phyloP scores from a whole-genome alignment of 1,140 invertebrate genomes.

The Bombus confusus region DNA sequence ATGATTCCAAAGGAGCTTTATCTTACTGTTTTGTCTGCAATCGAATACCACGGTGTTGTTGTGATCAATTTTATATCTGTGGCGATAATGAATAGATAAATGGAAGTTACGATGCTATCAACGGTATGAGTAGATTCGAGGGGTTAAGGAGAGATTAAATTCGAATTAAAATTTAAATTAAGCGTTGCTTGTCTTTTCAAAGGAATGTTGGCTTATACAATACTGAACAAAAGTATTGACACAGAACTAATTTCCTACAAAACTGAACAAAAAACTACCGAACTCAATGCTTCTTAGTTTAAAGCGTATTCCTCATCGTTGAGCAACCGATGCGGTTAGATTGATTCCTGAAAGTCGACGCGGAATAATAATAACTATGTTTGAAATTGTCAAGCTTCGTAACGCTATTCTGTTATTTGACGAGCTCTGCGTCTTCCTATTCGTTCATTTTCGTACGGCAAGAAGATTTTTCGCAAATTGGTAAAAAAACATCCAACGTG shows the following conservation, averaged over 20 bases:
- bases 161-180: background rate
- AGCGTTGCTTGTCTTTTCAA: background rate
- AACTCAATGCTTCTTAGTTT: background rate
- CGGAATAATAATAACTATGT: background rate
- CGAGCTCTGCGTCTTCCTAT: background rate
- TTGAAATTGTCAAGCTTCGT: background rate
- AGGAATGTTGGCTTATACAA: too few relatives aligned
- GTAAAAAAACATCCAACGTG: too few relatives aligned
- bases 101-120: background rate
- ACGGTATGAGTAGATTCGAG: background rate
- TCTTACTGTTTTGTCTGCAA: background rate
- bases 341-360: background rate
- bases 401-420: too few relatives aligned
- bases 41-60: background rate
- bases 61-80: background rate
- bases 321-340: background rate
- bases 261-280: too few relatives aligned
- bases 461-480: too few relatives aligned
- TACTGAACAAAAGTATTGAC: too few relatives aligned
- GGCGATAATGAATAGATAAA: background rate
- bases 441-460: background rate
- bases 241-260: background rate
- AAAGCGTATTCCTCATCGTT: background rate
- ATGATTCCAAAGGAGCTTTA: background rate
- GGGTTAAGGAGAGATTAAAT: background rate